Evolutionary conservation across 2,113 vertebrate species (phyloP).

Genomic region (Podarcis cretensis): DNA sequence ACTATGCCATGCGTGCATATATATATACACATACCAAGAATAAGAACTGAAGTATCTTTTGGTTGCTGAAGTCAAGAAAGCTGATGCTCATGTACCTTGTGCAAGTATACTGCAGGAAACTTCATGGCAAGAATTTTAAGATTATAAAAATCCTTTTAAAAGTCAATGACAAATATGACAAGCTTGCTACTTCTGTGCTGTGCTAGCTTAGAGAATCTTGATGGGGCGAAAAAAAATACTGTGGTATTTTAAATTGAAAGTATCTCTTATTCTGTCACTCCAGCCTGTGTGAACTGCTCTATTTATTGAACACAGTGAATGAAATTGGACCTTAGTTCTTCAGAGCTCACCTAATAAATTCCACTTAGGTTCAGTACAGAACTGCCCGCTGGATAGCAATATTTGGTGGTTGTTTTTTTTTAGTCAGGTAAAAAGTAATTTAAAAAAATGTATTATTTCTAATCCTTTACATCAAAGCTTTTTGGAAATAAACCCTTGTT

Average conservation of each 20-base stretch:
- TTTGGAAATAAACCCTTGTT: neutral
- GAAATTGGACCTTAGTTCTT: neutral
- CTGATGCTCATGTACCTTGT: neutral
- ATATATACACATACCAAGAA: neutral
- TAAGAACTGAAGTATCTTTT: neutral
- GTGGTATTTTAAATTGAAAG: constrained; percentile 6
- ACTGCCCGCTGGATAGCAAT: neutral
- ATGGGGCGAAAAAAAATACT: constrained; percentile 13
- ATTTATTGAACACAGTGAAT: neutral
- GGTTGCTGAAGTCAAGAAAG: neutral
- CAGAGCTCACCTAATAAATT: neutral
- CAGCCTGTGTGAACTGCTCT: constrained; percentile 2
- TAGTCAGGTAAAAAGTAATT: neutral
- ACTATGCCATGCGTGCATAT: no score
- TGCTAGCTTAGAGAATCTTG: constrained; percentile 17
- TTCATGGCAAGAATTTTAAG: constrained; percentile 21
- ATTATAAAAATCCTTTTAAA: constrained; percentile 23
- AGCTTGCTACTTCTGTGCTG: constrained; percentile 7
- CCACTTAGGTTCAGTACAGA: neutral
- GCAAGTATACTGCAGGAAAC: constrained; percentile 2
- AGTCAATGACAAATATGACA: constrained; percentile 9
- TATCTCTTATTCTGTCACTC: constrained; percentile 27
- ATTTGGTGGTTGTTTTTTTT: neutral
- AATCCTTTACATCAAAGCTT: neutral
- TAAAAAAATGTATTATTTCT: neutral